These are phyloP conservation scores for Vulpes vulpes DNA, from an alignment of 2,113 vertebrate species.

Conservation along the genomic window DNA sequence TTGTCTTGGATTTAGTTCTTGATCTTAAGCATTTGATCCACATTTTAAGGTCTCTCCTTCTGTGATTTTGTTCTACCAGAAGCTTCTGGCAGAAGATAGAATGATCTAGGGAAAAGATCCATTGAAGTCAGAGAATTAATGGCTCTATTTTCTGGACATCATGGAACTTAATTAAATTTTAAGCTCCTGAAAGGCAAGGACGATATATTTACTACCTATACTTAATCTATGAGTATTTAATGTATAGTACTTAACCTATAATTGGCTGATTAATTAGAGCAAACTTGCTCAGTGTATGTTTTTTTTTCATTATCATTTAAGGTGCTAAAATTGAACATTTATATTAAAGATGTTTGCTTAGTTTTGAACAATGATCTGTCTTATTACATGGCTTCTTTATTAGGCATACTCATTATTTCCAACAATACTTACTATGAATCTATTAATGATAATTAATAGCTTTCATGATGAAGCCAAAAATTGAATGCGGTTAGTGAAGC, in stretches of 20 bases:
- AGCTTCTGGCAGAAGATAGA: conserved; percentile 8
- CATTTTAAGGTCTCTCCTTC: not conserved
- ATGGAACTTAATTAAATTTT: not conserved
- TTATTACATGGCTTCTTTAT: conserved; percentile 31
- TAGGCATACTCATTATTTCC: not conserved
- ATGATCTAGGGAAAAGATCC: not conserved
- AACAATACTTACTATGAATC: not conserved
- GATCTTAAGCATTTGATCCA: not conserved
- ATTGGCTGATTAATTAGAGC: not conserved
- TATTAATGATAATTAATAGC: conserved; percentile 14
- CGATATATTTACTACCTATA: not conserved
- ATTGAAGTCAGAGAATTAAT: not conserved
- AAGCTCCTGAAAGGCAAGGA: conserved; percentile 10
- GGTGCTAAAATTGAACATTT: conserved; percentile 30
- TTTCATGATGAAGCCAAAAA: not conserved
- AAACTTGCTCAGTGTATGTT: not conserved
- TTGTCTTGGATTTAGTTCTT: conserved; percentile 31
- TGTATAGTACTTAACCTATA: not conserved
- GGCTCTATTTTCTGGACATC: not conserved
- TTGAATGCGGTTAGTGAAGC: not conserved
- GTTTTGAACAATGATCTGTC: conserved; percentile 11
- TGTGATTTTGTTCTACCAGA: conserved; percentile 34
- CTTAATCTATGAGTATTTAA: not conserved
- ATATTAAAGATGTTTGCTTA: not conserved
- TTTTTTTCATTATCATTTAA: conserved; percentile 17